Conservation (phyloP, 2,888 invertebrate genomes). For the Eurytoma californica region DNA sequence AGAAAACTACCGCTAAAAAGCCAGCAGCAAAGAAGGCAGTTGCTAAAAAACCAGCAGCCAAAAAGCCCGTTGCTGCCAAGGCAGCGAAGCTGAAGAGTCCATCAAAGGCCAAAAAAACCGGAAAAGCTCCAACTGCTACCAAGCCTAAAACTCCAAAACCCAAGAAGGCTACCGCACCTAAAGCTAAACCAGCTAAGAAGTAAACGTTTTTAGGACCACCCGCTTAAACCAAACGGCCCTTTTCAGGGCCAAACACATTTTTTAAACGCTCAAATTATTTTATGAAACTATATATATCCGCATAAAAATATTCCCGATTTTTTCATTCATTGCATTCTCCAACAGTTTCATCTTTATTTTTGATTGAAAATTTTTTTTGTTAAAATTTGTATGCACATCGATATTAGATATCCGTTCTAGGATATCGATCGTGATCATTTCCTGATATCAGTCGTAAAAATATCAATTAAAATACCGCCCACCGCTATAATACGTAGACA, state of each 20-base stretch:
- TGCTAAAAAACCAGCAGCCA: constrained; percentile 3
- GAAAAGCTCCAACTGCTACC: constrained; percentile 9
- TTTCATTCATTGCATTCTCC: too few relatives aligned
- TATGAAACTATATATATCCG: neutral
- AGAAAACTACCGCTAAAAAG: constrained; percentile 40
- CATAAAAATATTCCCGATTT: neutral
- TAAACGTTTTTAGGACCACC: neutral
- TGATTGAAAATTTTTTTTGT: too few relatives aligned
- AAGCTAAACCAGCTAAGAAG: constrained; percentile 23
- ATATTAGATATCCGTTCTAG: too few relatives aligned
- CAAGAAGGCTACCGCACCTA: constrained; percentile 11
- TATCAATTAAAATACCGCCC: too few relatives aligned
- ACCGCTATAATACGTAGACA: too few relatives aligned
- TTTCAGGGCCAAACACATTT: constrained; percentile 18
- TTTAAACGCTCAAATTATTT: neutral
- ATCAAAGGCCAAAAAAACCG: too few relatives aligned
- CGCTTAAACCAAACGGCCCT: constrained; percentile 15
- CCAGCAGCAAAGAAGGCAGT: constrained; percentile 25
- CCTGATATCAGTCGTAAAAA: too few relatives aligned
- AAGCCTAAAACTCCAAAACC: constrained; percentile 1
- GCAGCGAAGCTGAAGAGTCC: constrained; percentile 44
- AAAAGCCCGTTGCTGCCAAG: constrained; percentile 56
- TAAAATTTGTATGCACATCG: too few relatives aligned
- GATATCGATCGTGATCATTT: too few relatives aligned
- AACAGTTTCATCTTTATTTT: too few relatives aligned